Conservation (phyloP, 1,140 invertebrate genomes). For the Steinernema khuongi region DNA sequence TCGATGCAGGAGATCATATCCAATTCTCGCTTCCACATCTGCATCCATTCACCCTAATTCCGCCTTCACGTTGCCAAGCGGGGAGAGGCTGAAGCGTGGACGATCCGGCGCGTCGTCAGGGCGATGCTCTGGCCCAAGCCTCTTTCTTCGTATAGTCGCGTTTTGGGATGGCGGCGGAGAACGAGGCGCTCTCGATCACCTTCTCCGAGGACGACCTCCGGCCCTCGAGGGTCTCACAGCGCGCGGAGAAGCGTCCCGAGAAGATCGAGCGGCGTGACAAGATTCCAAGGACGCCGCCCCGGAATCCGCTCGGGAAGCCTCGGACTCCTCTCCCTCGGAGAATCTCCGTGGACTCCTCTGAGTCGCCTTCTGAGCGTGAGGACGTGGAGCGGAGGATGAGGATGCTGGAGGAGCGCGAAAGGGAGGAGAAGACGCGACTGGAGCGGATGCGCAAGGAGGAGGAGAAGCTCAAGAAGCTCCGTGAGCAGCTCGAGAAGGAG, state of each 20-base stretch:
- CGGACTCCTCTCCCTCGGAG: not conserved
- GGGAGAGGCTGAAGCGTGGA: too few species aligned
- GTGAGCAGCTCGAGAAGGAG: not conserved
- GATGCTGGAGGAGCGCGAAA: not conserved
- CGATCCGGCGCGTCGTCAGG: too few species aligned
- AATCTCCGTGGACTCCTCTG: too few species aligned
- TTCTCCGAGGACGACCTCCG: slow-evolving; percentile 9
- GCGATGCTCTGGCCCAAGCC: too few species aligned
- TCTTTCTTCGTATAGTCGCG: not conserved
- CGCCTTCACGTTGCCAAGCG: too few species aligned
- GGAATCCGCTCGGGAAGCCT: not conserved
- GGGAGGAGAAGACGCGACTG: not conserved
- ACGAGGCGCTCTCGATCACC: not conserved
- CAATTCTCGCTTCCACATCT: too few species aligned
- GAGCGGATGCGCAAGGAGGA: not conserved
- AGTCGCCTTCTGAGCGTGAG: too few species aligned
- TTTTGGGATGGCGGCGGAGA: not conserved
- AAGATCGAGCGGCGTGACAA: slow-evolving; percentile 5
- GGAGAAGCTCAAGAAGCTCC: not conserved
- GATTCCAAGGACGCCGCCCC: not conserved
- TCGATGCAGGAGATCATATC: too few species aligned
- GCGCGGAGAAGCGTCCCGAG: not conserved
- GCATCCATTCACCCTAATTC: too few species aligned
- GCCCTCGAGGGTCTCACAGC: not conserved
- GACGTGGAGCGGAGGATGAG: not conserved